Evolutionary conservation across 35 echinoderm and acorn worm species (phyloP).

Genomic region (Lytechinus pictus): DNA sequence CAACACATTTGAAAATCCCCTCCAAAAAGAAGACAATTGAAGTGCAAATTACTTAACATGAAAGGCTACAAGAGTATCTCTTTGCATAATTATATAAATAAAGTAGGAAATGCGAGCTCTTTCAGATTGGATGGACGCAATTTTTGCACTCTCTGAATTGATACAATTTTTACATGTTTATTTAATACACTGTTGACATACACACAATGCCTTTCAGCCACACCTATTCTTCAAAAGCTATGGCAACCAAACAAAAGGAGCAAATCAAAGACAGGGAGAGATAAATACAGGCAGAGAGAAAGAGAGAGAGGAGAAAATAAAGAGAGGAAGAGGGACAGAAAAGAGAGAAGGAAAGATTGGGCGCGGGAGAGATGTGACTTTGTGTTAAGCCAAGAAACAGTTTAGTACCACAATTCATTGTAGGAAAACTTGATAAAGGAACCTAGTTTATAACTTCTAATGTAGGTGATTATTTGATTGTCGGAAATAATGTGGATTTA

Average conservation of each 20-base stretch:
- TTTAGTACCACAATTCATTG: not conserved
- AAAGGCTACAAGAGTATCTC: not conserved
- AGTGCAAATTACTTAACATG: no score
- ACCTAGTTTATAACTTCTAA: not conserved
- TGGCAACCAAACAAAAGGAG: not conserved
- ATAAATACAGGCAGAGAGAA: not conserved
- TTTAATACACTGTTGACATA: not conserved
- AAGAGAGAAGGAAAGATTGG: not conserved
- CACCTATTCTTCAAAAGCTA: not conserved
- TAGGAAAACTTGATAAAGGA: not conserved
- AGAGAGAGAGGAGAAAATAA: not conserved
- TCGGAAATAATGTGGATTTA: not conserved
- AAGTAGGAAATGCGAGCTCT: not conserved
- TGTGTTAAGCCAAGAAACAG: not conserved
- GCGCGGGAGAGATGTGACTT: not conserved
- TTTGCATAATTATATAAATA: not conserved
- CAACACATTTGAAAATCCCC: no score
- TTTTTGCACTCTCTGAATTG: not conserved
- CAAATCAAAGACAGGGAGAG: not conserved
- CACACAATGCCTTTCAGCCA: not conserved
- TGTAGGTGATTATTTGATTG: not conserved
- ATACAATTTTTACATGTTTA: not conserved
- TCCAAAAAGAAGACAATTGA: no score
- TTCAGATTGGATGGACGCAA: not conserved
- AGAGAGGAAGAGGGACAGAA: not conserved